These are phyloP conservation scores for Lepidocyrtoides sp. DNA, from an alignment of 2,888 invertebrate genomes.

Conservation along the genomic window DNA sequence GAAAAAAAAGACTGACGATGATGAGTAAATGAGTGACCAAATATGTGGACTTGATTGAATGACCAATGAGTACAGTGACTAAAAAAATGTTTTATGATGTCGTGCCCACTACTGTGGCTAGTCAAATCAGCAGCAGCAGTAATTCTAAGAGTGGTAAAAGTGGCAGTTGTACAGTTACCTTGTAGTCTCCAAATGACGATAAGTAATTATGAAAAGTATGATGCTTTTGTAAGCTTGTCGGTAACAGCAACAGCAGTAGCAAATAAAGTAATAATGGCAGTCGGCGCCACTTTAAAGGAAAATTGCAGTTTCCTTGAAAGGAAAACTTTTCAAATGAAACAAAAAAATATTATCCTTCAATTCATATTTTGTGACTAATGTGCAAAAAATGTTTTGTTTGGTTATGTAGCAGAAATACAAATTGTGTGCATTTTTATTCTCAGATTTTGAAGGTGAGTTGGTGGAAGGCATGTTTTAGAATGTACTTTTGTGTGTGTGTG, in stretches of 20 bases:
- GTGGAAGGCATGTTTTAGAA: too few relatives aligned
- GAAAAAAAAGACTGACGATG: not conserved
- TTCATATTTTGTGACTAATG: not conserved
- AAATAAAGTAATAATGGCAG: not conserved
- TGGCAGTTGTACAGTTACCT: constrained; percentile 31
- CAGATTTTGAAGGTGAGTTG: too few relatives aligned
- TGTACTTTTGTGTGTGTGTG: too few relatives aligned
- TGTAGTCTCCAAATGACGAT: not conserved
- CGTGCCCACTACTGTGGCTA: too few relatives aligned
- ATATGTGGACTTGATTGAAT: not conserved
- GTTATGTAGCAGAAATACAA: too few relatives aligned
- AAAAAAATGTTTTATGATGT: not conserved
- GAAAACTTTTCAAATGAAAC: not conserved
- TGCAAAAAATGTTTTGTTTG: too few relatives aligned
- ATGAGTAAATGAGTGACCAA: not conserved
- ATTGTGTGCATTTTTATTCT: too few relatives aligned
- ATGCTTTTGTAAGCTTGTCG: too few relatives aligned
- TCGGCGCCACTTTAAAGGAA: constrained; percentile 10
- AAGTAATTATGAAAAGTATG: not conserved
- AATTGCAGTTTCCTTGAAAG: constrained; percentile 19
- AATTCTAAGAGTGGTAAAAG: constrained; percentile 19
- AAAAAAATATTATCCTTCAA: not conserved
- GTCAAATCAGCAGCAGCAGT: not conserved
- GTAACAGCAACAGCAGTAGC: not conserved
- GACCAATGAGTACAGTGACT: not conserved